Base-by-base conservation (phyloP, 2,888 invertebrate species). In the Phyto melanocephala region DNA sequence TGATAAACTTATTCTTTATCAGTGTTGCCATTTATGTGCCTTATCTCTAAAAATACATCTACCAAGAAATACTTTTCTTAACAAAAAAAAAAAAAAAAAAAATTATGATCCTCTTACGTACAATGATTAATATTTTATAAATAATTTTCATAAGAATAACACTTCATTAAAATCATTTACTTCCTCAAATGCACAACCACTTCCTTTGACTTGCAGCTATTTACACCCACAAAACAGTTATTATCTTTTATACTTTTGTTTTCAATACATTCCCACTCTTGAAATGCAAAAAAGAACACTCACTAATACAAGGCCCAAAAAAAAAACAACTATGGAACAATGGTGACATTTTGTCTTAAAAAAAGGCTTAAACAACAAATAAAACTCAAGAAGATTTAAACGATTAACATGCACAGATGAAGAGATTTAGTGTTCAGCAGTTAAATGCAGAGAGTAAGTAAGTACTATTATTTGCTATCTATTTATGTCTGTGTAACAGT, bases 171-270 rank as follows among this genome's bases (percentile, higher is more conserved):
- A 52, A 24, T 1, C 6, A 52, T 45, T 56, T 54, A 40, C 35
- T 54, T 72, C 54, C 72, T 81, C 24, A 56, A 60, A 42, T 37
- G 13, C 24, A 40, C 54, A 54, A 17, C 11, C 42, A 35, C 54
- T 56, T 63, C 20, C 52, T 76, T 58, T 81, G 68, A 76, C 67
- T 84, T 79, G 63, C 35, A 68, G 50, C 74, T 77, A 70, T 47
- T 72, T 56, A 84, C 81, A 68, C 79, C 81, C 71, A 81, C 79
- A 75, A 75, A 83, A 81, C 74, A 81, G 45, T 67, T 71, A 67
- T 72, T 52, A 70, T 62, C 24, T 15, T 54, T 54, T 40, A 50
- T 22, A 28, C 13, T 52, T 24, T 67, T 45, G 22, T 24, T 17
- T 35, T 22, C 1, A 10, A 13, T 22, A 13, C 2, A 13, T 22